Evolutionary conservation across 23 tunicate genomes (phyloP).

Genomic region (Phallusia fumigata): DNA sequence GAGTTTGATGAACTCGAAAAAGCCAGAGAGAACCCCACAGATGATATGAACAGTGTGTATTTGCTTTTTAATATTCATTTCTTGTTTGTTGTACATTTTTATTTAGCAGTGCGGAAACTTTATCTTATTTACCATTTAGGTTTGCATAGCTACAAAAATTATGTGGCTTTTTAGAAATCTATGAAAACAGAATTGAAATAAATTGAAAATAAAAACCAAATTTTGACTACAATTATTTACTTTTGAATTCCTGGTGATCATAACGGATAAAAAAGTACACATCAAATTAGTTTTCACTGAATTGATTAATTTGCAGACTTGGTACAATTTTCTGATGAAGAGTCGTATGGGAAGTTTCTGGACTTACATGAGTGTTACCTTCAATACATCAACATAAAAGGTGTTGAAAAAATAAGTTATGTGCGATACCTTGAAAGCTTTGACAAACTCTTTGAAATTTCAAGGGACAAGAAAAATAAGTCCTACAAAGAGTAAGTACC

Average conservation of each 20-base stretch:
- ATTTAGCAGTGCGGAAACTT: no score
- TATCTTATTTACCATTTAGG: no score
- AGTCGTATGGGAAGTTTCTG: constrained; percentile 90
- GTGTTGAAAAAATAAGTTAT: constrained; percentile 76
- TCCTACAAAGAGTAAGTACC: constrained; percentile 79
- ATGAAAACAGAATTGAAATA: no score
- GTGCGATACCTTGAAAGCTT: constrained; percentile 80
- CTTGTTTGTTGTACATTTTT: no score
- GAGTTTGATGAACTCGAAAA: constrained; percentile 84
- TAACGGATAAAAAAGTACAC: no score
- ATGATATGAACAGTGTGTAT: constrained; percentile 64
- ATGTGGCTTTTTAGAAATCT: no score
- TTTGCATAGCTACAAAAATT: no score
- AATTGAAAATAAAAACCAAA: no score
- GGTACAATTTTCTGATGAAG: constrained; percentile 97
- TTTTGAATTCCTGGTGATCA: no score
- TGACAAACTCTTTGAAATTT: constrained; percentile 79
- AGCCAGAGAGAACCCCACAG: constrained; percentile 58
- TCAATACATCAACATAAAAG: constrained; percentile 82
- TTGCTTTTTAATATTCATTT: no score
- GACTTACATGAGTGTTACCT: constrained; percentile 87
- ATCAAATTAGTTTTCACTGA: not conserved
- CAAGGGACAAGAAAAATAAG: constrained; percentile 79
- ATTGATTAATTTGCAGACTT: constrained; percentile 25
- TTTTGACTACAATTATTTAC: no score